Evolutionary conservation across 2,888 invertebrate genomes (phyloP), one percentile per base, ranked within the genome.

Genomic region (Metacarcinus magister): DNA sequence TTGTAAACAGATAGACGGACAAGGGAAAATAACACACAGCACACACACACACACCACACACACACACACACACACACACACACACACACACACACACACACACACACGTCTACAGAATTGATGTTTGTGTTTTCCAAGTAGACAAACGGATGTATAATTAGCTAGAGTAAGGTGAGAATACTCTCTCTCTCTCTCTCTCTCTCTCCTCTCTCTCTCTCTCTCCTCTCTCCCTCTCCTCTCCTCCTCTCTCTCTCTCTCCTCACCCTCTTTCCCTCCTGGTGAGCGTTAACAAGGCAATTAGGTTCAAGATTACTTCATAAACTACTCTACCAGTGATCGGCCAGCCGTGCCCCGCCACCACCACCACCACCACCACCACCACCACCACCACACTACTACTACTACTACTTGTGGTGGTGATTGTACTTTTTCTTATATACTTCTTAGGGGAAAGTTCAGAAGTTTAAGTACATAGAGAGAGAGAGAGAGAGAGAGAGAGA

Each of bases 261-360:
- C 75, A n/a, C 60, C 39, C 90, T 87, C 54, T 90, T 19, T 91
- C 44, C 46, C 95, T 60, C 94, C 32, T 82, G 87, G 44, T 46
- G 87, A 19, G 82, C 82, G 94, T 94, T 94, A 94, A 94, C 94
- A 94, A 94, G 82, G 19, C 94, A 94, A 94, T 94, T 94, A 94
- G 82, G 43, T 19, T 87, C 23, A 32, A 43, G 87, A 94, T 94
- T 48, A 94, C 94, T 94, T 94, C 48, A 94, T 94, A 93, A 93
- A 8, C 54, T 23, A 16, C 39, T 19, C 93, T 23, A 16, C 19
- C 16, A 93, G 60, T 60, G 48, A 67, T 44, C 39, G n/a, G n/a
- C n/a, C n/a, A n/a, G n/a, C n/a, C n/a, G n/a, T n/a, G n/a, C n/a
- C n/a, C 19, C n/a, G n/a, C 44, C 23, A 48, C 48, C 48, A 48